Base-by-base conservation (phyloP, 2,888 invertebrate genomes). In the Pachliopta kotzebuea region DNA sequence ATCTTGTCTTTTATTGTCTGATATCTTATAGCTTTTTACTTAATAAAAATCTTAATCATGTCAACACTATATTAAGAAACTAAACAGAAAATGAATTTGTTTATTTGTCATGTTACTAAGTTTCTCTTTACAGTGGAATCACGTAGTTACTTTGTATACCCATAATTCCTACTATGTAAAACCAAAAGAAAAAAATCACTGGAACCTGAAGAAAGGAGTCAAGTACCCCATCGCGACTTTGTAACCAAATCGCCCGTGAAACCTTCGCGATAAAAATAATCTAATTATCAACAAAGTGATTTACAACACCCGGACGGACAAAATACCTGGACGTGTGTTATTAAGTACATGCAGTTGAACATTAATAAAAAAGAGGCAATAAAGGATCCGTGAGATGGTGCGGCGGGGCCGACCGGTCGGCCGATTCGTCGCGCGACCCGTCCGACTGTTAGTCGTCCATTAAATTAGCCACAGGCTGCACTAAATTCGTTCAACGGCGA, bases 401-500 rank as follows among this genome's bases (percentile, higher is more conserved):
- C 65, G 59, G 45, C 59, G 52, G 45, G 62, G 57, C 61, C 59
- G 57, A 76, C 79, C 76, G 73, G 81, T 80, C 71, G 63, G 37
- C 20, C 79, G 76, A 86, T 84, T 83, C 75, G 86, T 79, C 80
- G 75, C 81, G 76, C 79, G 75, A 72, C 71, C 77, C 68, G 75
- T 79, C 79, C 70, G 62, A 70, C 73, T 80, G 85, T 85, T 84
- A 84, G 78, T 80, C 78, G 78, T 66, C 79, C 78, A 82, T 81
- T 83, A 84, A 84, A 85, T 86, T 83, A 80, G 79, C 77, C 72
- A 78, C 81, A 78, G 78, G 72, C 72, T 74, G 74, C 78, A 82
- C 74, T 83, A 83, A 83, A 84, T 81, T 80, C 76, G 75, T 76
- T 74, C 76, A 72, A 74, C 74, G 71, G 70, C 74, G 75, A 80